Evolutionary conservation across 2,797 vertebrate genomes (phyloP).

Genomic region (Sebastes itinus): DNA sequence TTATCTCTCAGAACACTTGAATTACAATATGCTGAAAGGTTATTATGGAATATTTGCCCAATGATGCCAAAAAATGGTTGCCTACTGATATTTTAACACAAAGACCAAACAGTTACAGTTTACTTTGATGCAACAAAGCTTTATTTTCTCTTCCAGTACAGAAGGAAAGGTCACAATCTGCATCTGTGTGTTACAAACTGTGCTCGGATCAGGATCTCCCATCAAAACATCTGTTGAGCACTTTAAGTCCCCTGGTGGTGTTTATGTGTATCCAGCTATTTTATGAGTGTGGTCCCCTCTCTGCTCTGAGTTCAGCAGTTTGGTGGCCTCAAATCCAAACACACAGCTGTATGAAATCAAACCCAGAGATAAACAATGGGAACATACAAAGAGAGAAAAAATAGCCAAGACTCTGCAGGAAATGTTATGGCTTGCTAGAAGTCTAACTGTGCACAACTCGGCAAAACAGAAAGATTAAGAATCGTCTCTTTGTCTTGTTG

Average conservation of each 20-base stretch:
- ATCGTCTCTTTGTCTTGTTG: not conserved
- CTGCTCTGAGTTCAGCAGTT: constrained; percentile 1
- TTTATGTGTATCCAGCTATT: constrained; percentile 9
- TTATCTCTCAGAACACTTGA: no score
- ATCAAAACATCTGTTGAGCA: constrained; percentile 25
- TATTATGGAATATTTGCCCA: no score
- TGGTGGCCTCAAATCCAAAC: constrained; percentile 21
- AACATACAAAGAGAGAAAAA: constrained; percentile 10
- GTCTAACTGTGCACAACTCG: not conserved
- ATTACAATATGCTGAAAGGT: no score
- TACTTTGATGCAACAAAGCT: not conserved
- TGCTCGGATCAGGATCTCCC: not conserved
- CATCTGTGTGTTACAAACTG: not conserved
- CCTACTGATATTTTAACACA: not conserved
- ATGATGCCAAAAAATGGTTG: no score
- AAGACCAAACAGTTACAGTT: not conserved
- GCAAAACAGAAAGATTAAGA: not conserved
- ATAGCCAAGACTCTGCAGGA: constrained; percentile 2
- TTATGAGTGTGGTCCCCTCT: not conserved
- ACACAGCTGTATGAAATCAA: constrained; percentile 38
- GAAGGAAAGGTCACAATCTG: constrained; percentile 2
- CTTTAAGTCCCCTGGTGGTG: constrained; percentile 3
- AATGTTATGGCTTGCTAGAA: not conserved
- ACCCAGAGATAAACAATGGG: constrained; percentile 44
- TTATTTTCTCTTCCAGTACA: not conserved